Evolutionary conservation across 2,888 invertebrate genomes (phyloP).

Genomic region (Zaprionus lineosus): DNA sequence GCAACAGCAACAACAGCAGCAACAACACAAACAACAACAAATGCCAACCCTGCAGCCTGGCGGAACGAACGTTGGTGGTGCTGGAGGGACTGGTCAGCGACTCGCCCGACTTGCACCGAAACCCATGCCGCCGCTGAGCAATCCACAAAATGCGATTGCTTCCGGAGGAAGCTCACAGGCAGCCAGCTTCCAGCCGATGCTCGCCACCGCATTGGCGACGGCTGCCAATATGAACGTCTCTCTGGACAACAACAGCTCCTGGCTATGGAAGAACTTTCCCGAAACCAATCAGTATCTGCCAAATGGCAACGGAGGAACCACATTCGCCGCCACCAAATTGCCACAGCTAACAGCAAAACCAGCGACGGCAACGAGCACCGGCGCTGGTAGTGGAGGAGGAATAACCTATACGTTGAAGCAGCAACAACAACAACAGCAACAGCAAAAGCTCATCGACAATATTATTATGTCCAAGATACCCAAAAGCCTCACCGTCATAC

Average conservation of each 20-base stretch:
- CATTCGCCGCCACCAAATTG: slow-evolving; percentile 38
- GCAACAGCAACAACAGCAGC: slow-evolving; percentile 41
- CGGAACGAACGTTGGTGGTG: slow-evolving; percentile 10
- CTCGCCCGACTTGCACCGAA: slow-evolving; percentile 59
- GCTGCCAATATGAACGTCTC: slow-evolving; percentile 27
- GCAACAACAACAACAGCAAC: slow-evolving; percentile 70
- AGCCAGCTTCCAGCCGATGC: slow-evolving; percentile 57
- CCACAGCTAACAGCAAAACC: slow-evolving; percentile 76
- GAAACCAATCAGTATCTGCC: slow-evolving; percentile 77
- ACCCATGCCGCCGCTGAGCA: slow-evolving; percentile 61
- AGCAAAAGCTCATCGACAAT: slow-evolving; percentile 77
- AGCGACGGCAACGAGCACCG: slow-evolving; percentile 65
- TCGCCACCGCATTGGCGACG: slow-evolving; percentile 56
- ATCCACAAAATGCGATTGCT: slow-evolving; percentile 36
- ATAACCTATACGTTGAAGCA: slow-evolving; percentile 50
- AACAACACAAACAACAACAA: slow-evolving; percentile 41
- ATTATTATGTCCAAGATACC: slow-evolving; percentile 90
- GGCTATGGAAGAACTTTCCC: slow-evolving; percentile 81
- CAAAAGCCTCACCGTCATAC: slow-evolving; percentile 91
- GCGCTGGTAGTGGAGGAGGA: slow-evolving; percentile 30
- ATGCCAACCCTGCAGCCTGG: slow-evolving; percentile 49
- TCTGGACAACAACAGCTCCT: slow-evolving; percentile 47
- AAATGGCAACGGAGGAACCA: slow-evolving; percentile 67
- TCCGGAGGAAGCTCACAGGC: not conserved
- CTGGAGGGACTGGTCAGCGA: slow-evolving; percentile 19